Conservation (phyloP, 2,113 vertebrate species). For the Anhinga anhinga region DNA sequence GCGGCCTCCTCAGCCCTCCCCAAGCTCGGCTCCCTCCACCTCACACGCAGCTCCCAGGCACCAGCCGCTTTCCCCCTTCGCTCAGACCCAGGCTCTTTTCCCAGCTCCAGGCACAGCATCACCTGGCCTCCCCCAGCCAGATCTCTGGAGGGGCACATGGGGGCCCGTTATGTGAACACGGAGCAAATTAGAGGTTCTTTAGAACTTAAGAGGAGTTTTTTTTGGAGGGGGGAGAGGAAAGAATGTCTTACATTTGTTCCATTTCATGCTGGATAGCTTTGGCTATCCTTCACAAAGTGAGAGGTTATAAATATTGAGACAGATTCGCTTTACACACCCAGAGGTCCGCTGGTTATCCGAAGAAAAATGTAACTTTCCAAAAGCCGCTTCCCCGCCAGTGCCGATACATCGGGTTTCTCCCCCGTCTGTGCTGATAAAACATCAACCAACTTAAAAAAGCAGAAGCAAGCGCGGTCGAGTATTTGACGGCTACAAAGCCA, state of each 20-base stretch:
- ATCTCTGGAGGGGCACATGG: not conserved
- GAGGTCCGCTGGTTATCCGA: not conserved
- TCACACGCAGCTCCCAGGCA: not conserved
- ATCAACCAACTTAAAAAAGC: not conserved
- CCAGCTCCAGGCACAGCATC: not conserved
- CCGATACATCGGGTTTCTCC: accelerated
- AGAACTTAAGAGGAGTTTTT: not conserved
- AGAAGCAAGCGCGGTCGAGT: not conserved
- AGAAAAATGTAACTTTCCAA: not conserved
- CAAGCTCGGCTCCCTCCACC: not conserved
- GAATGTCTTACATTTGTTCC: not conserved
- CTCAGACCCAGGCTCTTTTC: not conserved
- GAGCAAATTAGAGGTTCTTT: not conserved
- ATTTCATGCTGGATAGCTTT: not conserved
- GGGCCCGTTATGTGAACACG: not conserved
- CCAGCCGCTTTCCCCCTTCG: not conserved
- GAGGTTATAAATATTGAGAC: not conserved
- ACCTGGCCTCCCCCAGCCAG: not conserved
- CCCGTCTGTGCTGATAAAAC: not conserved
- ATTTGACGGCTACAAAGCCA: not conserved
- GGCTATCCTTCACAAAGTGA: not conserved
- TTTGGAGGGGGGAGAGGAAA: not conserved
- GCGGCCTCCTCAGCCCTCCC: not conserved
- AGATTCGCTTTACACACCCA: not conserved
- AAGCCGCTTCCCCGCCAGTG: not conserved